A percentile compares a stretch with the other conserved stretches of the same genome.
Conservation (phyloP, 35 echinoderm and acorn worm species). For the Holothuria glaberrima region DNA sequence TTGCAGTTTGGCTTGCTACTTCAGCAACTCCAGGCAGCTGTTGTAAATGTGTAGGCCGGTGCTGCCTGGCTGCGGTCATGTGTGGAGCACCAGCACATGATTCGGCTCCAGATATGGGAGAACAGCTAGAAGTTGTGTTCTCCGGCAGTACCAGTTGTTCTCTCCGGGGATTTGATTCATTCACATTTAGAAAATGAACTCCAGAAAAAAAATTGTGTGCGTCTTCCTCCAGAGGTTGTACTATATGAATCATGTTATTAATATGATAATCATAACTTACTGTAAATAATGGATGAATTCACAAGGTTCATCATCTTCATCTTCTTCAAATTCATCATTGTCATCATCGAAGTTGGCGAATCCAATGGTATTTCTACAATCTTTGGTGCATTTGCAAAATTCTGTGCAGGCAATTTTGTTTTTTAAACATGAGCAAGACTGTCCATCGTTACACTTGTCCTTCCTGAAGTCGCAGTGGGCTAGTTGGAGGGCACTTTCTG, state of each 20-base stretch:
- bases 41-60: too few species aligned
- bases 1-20: background rate
- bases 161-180: background rate
- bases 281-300: constrained; percentile 1
- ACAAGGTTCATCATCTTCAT: background rate
- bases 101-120: background rate
- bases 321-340: constrained; percentile 20
- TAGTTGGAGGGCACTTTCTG: constrained; percentile 15
- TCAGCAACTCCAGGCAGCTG: background rate
- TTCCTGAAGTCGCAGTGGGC: constrained; percentile 31
- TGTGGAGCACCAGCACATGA: background rate
- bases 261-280: background rate
- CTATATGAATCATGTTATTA: background rate
- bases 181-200: constrained; percentile 2
- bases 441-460: constrained; percentile 17
- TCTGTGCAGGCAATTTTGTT: constrained; percentile 43
- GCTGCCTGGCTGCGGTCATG: too few species aligned
- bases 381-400: constrained; percentile 46
- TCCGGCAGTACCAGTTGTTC: background rate
- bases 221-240: background rate
- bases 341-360: constrained; percentile 38
- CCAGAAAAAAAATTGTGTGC: background rate
- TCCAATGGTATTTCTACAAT: constrained; percentile 44
- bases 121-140: background rate
- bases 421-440: constrained; percentile 12